Evolutionary conservation across 1,140 invertebrate species (phyloP).

Genomic region (Brachionus paranguensis): DNA sequence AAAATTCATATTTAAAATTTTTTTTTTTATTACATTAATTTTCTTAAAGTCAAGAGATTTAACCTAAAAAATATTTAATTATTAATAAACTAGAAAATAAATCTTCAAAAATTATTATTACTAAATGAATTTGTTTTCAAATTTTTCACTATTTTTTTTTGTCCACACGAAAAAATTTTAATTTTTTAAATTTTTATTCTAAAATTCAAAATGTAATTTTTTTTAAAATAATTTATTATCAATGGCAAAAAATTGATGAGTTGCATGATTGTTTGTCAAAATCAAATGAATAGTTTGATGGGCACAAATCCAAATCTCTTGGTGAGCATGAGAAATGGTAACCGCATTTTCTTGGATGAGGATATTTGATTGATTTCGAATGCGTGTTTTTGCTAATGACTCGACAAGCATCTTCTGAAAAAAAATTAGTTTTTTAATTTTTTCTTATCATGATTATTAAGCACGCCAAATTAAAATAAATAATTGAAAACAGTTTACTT

Average conservation of each 20-base stretch:
- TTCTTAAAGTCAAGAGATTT: too few species aligned
- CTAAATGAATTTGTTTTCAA: too few species aligned
- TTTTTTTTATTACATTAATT: too few species aligned
- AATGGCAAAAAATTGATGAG: not conserved
- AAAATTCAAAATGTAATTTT: not conserved
- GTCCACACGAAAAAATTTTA: not conserved
- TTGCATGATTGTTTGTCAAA: not conserved
- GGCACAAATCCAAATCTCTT: not conserved
- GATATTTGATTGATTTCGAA: not conserved
- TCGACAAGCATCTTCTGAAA: conserved; percentile 3
- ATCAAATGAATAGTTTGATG: conserved; percentile 1
- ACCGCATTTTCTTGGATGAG: conserved; percentile 27
- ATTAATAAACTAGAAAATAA: too few species aligned
- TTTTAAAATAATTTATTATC: not conserved
- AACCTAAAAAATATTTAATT: too few species aligned
- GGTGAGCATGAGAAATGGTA: conserved; percentile 20
- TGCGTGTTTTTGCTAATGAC: not conserved
- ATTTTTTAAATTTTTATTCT: not conserved
- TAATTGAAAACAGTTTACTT: not conserved
- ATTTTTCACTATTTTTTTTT: too few species aligned
- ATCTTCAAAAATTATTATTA: too few species aligned
- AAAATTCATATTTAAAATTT: too few species aligned
- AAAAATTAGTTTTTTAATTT: not conserved
- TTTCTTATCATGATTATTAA: not conserved
- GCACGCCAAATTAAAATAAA: not conserved